Base-by-base conservation (phyloP, 2,888 invertebrate genomes). In the Agrotis clavis region DNA sequence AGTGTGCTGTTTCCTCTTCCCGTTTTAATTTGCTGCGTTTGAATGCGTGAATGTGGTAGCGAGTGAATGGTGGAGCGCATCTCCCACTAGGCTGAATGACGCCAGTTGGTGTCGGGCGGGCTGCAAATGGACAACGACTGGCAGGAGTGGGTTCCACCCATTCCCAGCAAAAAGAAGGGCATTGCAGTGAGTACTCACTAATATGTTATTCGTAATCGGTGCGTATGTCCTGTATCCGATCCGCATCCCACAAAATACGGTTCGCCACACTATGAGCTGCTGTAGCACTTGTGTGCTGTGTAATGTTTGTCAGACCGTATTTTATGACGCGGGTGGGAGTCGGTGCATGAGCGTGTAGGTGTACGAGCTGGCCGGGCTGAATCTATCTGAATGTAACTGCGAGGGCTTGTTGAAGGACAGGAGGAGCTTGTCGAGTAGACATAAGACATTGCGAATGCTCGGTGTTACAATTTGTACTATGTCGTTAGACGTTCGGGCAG, bases 51-150 rank as follows among this genome's bases (percentile, higher is more conserved):
- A 66, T 80, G 81, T 76, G 80, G 74, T 74, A 53, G 85, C 74
- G 84, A 76, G 87, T 87, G 91, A 85, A 88, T 87, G 90, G 91
- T 90, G 90, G 84, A 86, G 83, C 91, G 88, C 92, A 91, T 92
- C 87, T 81, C 90, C 90, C 89, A 90, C 87, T 84, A 81, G 86
- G 94, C 92, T 92, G 86, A 88, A 89, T 87, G 87, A 86, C 87
- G 90, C 90, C 92, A 90, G 91, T 86, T 81, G 90, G 86, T 84
- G 84, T 83, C 84, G 87, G 87, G 85, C 69, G 74, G 77, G 67
- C 73, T 65, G 77, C 77, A 72, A 78, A 57, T 69, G 76, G 67
- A 61, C 47, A 54, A 57, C 73, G 45, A 30, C 83, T 56, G 65
- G 68, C 60, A 48, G 81, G 69, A 64, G 67, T 71, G 66, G 78